Conservation (phyloP, 2,888 invertebrate genomes). For the Trachelus stipa region DNA sequence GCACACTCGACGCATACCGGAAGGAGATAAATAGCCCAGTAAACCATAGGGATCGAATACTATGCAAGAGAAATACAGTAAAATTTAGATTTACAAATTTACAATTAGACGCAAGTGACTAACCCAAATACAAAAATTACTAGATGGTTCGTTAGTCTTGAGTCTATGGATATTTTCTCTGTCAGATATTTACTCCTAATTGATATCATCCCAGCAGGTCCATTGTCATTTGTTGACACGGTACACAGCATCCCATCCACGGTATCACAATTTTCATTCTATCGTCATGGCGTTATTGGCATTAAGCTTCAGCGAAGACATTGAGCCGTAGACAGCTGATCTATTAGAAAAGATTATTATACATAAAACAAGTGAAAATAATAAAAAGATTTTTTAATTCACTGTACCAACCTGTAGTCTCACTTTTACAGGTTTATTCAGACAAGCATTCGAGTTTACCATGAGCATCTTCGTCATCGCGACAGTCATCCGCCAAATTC, state of each 20-base stretch:
- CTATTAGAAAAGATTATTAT: neutral
- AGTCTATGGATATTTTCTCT: neutral
- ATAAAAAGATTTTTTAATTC: neutral
- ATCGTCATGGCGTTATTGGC: neutral
- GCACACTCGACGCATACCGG: conserved; percentile 13
- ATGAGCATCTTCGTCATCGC: neutral
- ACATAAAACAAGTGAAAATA: neutral
- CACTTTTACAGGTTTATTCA: neutral
- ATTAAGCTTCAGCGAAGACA: neutral
- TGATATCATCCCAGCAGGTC: neutral
- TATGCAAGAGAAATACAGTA: neutral
- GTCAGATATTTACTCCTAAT: neutral
- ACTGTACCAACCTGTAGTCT: neutral
- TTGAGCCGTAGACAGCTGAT: neutral
- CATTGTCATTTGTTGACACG: neutral
- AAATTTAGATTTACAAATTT: neutral
- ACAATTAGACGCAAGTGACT: neutral
- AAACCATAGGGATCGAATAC: neutral
- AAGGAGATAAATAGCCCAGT: neutral
- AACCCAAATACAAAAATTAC: neutral
- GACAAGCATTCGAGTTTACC: neutral
- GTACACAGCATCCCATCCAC: neutral
- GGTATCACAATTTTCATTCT: neutral
- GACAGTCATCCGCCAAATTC: neutral
- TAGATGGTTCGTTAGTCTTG: neutral